Conservation (phyloP, 2,797 vertebrate species). For the Anniella stebbinsi region DNA sequence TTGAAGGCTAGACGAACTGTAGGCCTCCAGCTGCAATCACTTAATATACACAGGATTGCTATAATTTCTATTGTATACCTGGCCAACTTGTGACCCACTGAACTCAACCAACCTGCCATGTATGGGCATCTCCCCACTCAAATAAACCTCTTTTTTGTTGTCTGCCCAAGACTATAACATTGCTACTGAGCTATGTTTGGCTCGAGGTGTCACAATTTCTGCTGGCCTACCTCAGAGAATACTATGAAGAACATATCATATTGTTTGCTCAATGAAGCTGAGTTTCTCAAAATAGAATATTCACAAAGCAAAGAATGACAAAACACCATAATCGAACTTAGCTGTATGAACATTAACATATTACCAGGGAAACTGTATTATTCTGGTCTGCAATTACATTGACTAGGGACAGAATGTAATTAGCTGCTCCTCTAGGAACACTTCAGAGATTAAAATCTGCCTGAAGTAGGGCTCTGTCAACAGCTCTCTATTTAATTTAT, state of each 20-base stretch:
- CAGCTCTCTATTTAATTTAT: slow-evolving; percentile 23
- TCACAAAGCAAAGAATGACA: background rate
- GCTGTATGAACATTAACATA: slow-evolving; percentile 19
- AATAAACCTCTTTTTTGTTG: background rate
- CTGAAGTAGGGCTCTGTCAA: slow-evolving; percentile 25
- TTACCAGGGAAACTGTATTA: slow-evolving; percentile 27
- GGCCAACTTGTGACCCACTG: background rate
- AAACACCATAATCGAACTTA: background rate
- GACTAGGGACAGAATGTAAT: slow-evolving; percentile 27
- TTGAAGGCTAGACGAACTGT: no score
- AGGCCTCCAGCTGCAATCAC: no score
- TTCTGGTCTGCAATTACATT: slow-evolving; percentile 24
- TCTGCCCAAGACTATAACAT: background rate
- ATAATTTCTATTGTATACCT: background rate
- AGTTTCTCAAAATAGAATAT: background rate
- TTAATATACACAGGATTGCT: background rate
- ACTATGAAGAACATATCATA: background rate
- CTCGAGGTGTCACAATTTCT: background rate
- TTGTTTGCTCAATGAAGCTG: background rate
- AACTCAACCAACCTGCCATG: background rate
- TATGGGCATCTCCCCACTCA: no score
- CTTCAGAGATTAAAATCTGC: slow-evolving; percentile 25
- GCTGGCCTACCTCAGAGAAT: background rate
- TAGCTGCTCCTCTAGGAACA: slow-evolving; percentile 22
- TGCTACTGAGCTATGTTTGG: background rate